Base-by-base conservation (phyloP, 2,797 vertebrate genomes). In the Emydoidea blandingii region DNA sequence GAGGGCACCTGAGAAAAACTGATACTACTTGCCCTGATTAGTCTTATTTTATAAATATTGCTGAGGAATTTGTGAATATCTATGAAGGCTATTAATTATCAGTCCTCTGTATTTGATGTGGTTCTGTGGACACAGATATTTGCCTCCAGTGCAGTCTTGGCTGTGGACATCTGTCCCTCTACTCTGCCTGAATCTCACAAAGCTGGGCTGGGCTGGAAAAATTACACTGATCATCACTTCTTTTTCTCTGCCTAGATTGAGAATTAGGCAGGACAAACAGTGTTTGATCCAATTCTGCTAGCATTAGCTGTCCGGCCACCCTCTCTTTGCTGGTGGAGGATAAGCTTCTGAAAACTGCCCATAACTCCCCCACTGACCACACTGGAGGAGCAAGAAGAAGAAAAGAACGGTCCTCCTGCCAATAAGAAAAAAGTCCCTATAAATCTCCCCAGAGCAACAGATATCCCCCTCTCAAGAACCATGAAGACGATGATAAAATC, bases 291-390 rank as follows among this genome's bases (percentile, higher is more conserved):
- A 92, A 29, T 95, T 74, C 10, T 47, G 41, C 19, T 57, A 76
- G 3, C 59, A 86, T 86, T 83, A 59, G 18, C 8, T n/a, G 16
- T 65, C 62, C n/a, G 62, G 8, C 62, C 34, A 9, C 16, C 8
- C 87, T 86, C 78, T 81, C 87, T 85, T 92, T 92, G 83, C 54
- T 52, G 50, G 54, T 81, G 87, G 81, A 89, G 87, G 83, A 92
- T 83, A 92, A 89, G 78, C 78, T 37, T 89, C 54, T 92, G 82
- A 92, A 83, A 89, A 83, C n/a, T 86, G 80, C n/a, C 53, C 65
- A 53, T 96, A 3, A 0, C 87, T 89, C 59, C 91, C 34, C 68
- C 95, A 37, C 84, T 90, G 6, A 84, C 57, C 79, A 34, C 25
- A n/a, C 8, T 27, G 37, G 95, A 95, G 90, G 34, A 2, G 3